These are phyloP conservation scores for Tachysurus vachellii DNA, from an alignment of 2,113 vertebrate genomes.

Conservation along the genomic window DNA sequence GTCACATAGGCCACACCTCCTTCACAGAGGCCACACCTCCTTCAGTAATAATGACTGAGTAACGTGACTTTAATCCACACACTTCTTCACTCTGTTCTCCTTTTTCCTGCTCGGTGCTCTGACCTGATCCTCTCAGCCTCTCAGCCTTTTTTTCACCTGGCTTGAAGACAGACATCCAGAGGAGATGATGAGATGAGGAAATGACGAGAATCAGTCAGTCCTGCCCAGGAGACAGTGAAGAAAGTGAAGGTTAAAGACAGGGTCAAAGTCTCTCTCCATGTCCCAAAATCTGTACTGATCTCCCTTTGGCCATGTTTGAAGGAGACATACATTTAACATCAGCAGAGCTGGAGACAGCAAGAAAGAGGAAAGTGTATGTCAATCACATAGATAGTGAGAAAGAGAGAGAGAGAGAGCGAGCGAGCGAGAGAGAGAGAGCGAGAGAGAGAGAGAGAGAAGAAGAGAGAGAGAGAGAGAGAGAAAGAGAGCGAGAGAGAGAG, in stretches of 20 bases:
- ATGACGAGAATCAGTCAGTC: background rate
- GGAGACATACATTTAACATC: constrained; percentile 49
- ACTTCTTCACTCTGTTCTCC: background rate
- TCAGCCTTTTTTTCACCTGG: background rate
- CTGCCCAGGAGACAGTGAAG: constrained; percentile 16
- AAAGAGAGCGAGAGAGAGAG: background rate
- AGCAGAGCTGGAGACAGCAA: constrained; percentile 8
- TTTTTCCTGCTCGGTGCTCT: constrained; percentile 13
- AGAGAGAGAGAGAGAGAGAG: background rate
- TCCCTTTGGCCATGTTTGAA: constrained; percentile 39
- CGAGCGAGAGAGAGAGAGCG: background rate
- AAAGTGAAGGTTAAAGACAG: constrained; percentile 45
- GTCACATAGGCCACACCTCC: background rate
- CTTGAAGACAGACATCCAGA: constrained; percentile 18
- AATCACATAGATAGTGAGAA: constrained; percentile 22
- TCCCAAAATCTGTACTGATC: constrained; percentile 41
- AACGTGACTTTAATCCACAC: background rate
- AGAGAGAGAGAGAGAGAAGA: background rate
- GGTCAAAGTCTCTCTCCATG: constrained; percentile 32
- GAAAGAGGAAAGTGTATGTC: constrained; percentile 18
- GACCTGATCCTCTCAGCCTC: background rate
- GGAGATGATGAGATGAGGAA: background rate
- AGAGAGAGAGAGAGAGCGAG: constrained; percentile 1
- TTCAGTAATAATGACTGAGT: too few relatives aligned
- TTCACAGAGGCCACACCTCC: background rate